Evolutionary conservation across 2,113 vertebrate genomes (phyloP).

Genomic region (Girardinichthys multiradiatus): DNA sequence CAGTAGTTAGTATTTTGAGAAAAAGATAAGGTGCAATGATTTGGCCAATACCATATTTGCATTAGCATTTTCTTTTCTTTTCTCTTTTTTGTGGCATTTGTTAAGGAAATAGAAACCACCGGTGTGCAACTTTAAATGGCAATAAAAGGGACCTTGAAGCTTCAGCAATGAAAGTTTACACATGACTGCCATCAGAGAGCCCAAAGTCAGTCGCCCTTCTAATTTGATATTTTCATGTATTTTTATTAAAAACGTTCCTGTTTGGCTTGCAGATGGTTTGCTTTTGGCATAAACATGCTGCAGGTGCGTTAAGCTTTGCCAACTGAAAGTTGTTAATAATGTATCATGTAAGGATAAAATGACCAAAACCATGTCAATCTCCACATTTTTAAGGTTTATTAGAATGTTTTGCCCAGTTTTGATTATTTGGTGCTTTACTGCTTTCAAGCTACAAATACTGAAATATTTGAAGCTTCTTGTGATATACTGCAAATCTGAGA

Average conservation of each 20-base stretch:
- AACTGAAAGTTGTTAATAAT: neutral
- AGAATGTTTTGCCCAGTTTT: neutral
- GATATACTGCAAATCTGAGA: constrained; percentile 36
- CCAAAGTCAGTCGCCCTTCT: neutral
- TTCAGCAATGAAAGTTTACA: neutral
- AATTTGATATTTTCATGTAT: neutral
- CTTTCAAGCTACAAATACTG: constrained; percentile 37
- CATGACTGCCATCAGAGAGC: neutral
- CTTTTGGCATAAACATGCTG: neutral
- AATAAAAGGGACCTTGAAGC: neutral
- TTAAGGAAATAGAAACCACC: neutral
- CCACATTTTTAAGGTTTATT: neutral
- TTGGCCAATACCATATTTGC: neutral
- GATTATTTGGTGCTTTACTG: constrained; percentile 50
- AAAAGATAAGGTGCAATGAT: neutral
- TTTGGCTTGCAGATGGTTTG: neutral
- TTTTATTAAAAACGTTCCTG: neutral
- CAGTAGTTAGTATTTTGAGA: neutral
- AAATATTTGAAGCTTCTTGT: constrained; percentile 34
- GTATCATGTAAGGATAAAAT: neutral
- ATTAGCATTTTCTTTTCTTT: neutral
- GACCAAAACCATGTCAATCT: neutral
- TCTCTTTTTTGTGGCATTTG: neutral
- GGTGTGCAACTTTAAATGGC: constrained; percentile 1
- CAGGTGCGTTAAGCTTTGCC: neutral